A percentile compares a stretch with the other conserved stretches of the same genome.
phyloP scores from a whole-genome alignment of 2,888 invertebrate genomes.

The Trypoxylon attenuatum region DNA sequence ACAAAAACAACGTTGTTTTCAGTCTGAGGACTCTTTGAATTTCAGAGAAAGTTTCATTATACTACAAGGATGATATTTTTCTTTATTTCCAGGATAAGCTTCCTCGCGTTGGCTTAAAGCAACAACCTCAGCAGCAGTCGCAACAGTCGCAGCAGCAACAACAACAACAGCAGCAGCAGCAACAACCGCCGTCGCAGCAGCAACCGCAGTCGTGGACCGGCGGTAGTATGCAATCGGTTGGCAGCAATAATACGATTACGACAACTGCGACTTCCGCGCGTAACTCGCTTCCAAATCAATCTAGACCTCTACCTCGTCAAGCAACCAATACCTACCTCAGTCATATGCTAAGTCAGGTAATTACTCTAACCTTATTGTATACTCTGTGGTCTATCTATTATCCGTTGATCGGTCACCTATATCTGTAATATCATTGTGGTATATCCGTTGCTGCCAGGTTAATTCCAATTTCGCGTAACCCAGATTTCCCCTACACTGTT shows the following conservation, averaged over 20 bases:
- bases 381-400: no score
- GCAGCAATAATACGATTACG: conserved; percentile 65
- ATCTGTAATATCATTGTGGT: no score
- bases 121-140: conserved; percentile 76
- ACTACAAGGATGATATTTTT: no score
- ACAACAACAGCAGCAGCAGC: conserved; percentile 74
- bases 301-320: conserved; percentile 73
- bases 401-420: no score
- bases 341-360: conserved; percentile 71
- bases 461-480: no score
- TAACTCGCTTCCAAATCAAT: conserved; percentile 70
- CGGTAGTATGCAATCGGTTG: conserved; percentile 66
- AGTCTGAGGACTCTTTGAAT: no score
- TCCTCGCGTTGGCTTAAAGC: conserved; percentile 75
- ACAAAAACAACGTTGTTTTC: no score
- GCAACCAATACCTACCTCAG: conserved; percentile 73
- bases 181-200: conserved; percentile 53
- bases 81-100: conserved; percentile 78
- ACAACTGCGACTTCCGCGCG: conserved; percentile 68
- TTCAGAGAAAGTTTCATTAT: no score
- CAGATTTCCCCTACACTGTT: no score
- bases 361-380: conserved; percentile 7
- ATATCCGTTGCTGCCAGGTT: no score
- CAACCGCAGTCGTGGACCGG: conserved; percentile 65
- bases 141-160: conserved; percentile 55